Conservation (phyloP, 2,888 invertebrate genomes). For the Nasonia oneida region DNA sequence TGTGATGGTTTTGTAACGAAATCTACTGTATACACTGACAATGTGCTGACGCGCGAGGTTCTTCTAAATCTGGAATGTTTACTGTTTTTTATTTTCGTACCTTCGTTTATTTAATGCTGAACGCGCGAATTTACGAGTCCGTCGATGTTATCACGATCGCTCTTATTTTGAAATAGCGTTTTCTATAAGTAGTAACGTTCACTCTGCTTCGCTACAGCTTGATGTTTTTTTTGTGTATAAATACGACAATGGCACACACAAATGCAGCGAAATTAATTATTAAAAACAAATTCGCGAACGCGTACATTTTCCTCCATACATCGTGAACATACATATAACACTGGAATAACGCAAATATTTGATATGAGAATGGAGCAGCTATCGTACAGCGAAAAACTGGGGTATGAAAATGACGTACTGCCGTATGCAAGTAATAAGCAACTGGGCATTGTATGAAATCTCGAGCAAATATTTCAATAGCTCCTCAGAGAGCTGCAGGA, state of each 20-base stretch:
- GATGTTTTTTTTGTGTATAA: too few relatives aligned
- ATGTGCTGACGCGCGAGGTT: neutral
- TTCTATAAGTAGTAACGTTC: neutral
- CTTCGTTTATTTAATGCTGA: neutral
- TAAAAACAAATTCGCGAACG: neutral
- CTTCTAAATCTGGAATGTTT: neutral
- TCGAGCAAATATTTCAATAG: slow-evolving; percentile 4
- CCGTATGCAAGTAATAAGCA: neutral
- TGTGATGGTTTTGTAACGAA: neutral
- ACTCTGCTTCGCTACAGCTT: neutral
- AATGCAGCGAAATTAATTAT: neutral
- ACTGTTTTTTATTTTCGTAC: slow-evolving; percentile 1
- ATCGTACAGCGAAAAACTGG: neutral
- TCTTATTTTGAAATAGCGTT: neutral
- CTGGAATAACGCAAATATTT: neutral
- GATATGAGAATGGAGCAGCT: neutral
- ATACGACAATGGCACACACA: neutral
- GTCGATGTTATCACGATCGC: neutral
- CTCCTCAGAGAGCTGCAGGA: neutral
- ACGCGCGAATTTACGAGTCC: neutral
- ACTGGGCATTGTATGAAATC: neutral
- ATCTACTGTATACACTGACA: neutral
- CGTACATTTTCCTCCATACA: too few relatives aligned
- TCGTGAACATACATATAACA: too few relatives aligned
- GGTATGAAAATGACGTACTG: neutral